Evolutionary conservation across 2,113 vertebrate species (phyloP).

Genomic region (Salvelinus namaycush): DNA sequence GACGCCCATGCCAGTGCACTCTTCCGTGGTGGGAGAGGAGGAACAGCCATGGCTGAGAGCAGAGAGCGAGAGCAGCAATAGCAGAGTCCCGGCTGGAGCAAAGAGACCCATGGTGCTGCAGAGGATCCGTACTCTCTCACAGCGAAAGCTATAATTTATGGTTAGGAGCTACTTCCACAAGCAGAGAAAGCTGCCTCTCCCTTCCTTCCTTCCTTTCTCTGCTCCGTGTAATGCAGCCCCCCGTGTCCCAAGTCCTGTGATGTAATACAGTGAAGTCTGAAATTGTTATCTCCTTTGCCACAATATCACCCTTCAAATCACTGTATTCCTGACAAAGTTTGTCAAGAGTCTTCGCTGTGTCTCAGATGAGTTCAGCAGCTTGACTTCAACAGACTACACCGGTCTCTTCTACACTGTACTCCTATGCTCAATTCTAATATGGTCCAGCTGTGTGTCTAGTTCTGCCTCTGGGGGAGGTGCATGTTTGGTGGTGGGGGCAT

Average conservation of each 20-base stretch:
- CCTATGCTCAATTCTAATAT: not conserved
- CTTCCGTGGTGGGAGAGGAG: not conserved
- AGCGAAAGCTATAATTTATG: not conserved
- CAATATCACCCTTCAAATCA: too few relatives aligned
- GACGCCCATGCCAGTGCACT: not conserved
- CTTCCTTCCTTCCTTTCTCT: slow-evolving; percentile 2
- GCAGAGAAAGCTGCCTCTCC: not conserved
- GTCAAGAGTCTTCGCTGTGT: too few relatives aligned
- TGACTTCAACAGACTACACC: too few relatives aligned
- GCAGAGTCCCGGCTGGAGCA: not conserved
- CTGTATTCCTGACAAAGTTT: too few relatives aligned
- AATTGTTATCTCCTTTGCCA: too few relatives aligned
- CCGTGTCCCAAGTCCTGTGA: too few relatives aligned
- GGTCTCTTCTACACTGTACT: not conserved
- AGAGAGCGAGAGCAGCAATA: not conserved
- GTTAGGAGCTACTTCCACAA: not conserved
- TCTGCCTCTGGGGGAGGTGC: not conserved
- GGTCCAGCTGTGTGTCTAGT: not conserved
- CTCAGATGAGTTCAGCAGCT: too few relatives aligned
- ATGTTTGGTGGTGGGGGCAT: not conserved
- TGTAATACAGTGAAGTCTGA: too few relatives aligned
- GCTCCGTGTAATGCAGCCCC: too few relatives aligned
- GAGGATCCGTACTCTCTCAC: not conserved
- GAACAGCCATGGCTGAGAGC: not conserved
- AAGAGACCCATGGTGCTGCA: slow-evolving; percentile 1